A percentile compares a stretch with the other conserved stretches of the same genome.
Conservation (phyloP, 2,888 invertebrate species). For the Esperia sulphurella region DNA sequence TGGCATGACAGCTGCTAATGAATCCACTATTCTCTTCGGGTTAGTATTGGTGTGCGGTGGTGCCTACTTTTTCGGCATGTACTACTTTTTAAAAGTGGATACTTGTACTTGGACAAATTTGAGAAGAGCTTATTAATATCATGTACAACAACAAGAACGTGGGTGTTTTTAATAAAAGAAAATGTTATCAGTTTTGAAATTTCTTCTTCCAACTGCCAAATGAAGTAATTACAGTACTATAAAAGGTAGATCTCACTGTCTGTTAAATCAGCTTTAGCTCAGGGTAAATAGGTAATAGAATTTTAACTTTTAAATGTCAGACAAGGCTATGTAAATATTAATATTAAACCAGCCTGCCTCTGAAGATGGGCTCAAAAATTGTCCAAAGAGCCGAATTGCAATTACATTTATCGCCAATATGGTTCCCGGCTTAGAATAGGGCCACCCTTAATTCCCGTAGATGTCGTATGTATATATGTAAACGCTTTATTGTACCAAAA, state of each 20-base stretch:
- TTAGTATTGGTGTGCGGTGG: conserved; percentile 26
- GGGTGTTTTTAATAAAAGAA: background rate
- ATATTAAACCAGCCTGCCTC: no score
- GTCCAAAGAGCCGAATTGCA: no score
- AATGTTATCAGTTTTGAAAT: background rate
- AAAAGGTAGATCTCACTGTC: background rate
- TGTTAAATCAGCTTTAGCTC: background rate
- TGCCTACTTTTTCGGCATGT: conserved; percentile 38
- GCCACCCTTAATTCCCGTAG: no score
- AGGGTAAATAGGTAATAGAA: no score
- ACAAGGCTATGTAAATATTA: no score
- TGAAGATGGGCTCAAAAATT: no score
- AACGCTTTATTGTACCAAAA: no score
- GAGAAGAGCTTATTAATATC: conserved; percentile 21
- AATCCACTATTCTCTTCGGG: conserved; percentile 25
- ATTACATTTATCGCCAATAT: no score
- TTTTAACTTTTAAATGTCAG: no score
- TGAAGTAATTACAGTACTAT: background rate
- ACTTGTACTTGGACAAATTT: conserved; percentile 28
- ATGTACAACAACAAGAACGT: background rate
- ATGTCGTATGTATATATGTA: no score
- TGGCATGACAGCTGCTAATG: conserved; percentile 36
- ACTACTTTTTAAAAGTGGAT: conserved; percentile 30
- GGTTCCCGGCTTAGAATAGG: no score
- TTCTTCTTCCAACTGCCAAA: background rate